Conservation (phyloP, 2,113 vertebrate species). For the Potamarius usumacintae region DNA sequence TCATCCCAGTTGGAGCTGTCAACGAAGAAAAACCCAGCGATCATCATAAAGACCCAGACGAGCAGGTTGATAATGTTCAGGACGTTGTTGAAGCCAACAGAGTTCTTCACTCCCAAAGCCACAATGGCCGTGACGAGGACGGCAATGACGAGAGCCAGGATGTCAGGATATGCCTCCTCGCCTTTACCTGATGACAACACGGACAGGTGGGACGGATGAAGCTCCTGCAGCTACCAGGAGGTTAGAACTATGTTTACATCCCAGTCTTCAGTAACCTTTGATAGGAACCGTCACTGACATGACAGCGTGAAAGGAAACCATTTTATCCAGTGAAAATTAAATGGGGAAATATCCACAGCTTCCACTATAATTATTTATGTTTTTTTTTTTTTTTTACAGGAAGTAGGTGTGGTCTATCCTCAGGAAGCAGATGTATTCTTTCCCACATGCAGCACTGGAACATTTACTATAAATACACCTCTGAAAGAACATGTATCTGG, state of each 20-base stretch:
- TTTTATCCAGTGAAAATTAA: not conserved
- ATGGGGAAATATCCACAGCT: not conserved
- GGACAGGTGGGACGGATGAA: not conserved
- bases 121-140: slow-evolving; percentile 87
- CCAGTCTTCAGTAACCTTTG: not conserved
- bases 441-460: not conserved
- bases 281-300: too few species aligned
- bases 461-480: slow-evolving; percentile 2
- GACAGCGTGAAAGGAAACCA: not conserved
- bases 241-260: not conserved
- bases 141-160: slow-evolving; percentile 88
- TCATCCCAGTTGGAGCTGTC: slow-evolving; percentile 86
- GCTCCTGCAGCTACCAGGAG: not conserved
- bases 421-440: slow-evolving; percentile 18
- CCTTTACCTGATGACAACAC: slow-evolving; percentile 77
- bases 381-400: not conserved
- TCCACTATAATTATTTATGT: not conserved
- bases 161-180: slow-evolving; percentile 90
- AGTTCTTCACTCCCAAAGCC: slow-evolving; percentile 90
- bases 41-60: slow-evolving; percentile 94
- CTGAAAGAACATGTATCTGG: not conserved
- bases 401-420: not conserved
- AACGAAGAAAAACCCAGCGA: slow-evolving; percentile 89
- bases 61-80: slow-evolving; percentile 90
- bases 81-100: slow-evolving; percentile 91